Percentiles rank a stretch among this genome's conserved stretches.
phyloP scores from a whole-genome alignment of 2,797 vertebrate genomes.

The Lindbergichthys nudifrons region DNA sequence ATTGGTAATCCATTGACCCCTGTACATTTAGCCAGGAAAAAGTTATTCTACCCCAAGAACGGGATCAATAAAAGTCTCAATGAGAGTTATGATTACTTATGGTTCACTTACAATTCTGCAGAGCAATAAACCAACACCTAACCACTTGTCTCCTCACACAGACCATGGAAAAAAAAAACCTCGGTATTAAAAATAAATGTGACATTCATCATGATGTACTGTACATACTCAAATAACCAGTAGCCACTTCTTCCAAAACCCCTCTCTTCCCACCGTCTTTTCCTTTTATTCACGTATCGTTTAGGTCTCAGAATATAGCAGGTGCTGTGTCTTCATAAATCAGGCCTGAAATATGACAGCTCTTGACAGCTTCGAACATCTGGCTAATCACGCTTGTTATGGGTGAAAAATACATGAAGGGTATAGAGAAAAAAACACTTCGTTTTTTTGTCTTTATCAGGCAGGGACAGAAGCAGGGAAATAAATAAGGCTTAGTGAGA shows the following conservation, averaged over 20 bases:
- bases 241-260: constrained; percentile 21
- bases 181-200: background rate
- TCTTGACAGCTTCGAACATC: constrained; percentile 66
- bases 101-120: constrained; percentile 28
- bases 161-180: constrained; percentile 13
- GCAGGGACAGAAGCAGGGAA: constrained; percentile 11
- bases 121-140: constrained; percentile 21
- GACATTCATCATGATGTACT: constrained; percentile 24
- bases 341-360: constrained; percentile 64
- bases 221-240: constrained; percentile 4
- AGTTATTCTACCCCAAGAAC: background rate
- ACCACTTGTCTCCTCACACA: constrained; percentile 13
- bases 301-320: constrained; percentile 43
- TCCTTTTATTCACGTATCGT: constrained; percentile 25
- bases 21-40: constrained; percentile 30
- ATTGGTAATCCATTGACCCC: constrained; percentile 45
- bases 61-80: constrained; percentile 41
- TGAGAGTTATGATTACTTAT: constrained; percentile 23
- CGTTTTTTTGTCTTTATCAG: constrained; percentile 42
- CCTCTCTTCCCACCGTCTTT: constrained; percentile 7
- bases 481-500: too few species aligned
- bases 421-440: constrained; percentile 40
- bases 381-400: constrained; percentile 77
- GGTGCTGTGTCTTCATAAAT: constrained; percentile 69
- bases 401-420: constrained; percentile 61